phyloP scores from a whole-genome alignment of 2,797 vertebrate genomes.

The Mionectes olivaceus region DNA sequence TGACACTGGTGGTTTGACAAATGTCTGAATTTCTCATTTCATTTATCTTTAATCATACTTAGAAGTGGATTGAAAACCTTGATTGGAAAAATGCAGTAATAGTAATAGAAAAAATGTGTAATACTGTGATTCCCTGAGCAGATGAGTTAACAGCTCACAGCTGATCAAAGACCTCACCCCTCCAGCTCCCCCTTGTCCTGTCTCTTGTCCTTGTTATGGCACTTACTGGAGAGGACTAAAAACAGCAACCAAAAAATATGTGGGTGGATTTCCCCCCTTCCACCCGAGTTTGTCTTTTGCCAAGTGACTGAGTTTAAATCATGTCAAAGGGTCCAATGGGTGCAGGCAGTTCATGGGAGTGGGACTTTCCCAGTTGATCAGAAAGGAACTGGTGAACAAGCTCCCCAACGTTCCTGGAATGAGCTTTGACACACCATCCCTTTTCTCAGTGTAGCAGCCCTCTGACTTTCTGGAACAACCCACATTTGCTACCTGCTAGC shows the following conservation, averaged over 20 bases:
- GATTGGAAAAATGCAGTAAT: neutral
- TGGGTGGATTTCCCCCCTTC: neutral
- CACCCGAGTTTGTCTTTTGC: neutral
- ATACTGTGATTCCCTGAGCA: neutral
- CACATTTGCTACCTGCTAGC: neutral
- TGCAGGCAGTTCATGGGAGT: neutral
- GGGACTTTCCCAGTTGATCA: neutral
- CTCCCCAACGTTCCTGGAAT: fast-evolving
- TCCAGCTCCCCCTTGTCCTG: fast-evolving
- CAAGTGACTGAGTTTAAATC: neutral
- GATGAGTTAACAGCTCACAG: neutral
- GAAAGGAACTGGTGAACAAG: neutral
- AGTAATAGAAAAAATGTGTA: neutral
- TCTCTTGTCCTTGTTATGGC: neutral
- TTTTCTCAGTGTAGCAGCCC: neutral
- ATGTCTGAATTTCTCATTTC: neutral
- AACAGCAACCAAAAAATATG: neutral
- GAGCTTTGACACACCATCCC: neutral
- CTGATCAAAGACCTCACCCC: neutral
- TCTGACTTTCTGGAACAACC: neutral
- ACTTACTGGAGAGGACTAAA: neutral
- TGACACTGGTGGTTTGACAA: neutral
- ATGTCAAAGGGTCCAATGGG: neutral
- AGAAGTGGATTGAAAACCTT: neutral
- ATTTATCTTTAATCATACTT: neutral